Percentiles rank a stretch among this genome's conserved stretches.
Conservation (phyloP, 35 echinoderm and acorn worm genomes). For the Strongylocentrotus purpuratus region DNA sequence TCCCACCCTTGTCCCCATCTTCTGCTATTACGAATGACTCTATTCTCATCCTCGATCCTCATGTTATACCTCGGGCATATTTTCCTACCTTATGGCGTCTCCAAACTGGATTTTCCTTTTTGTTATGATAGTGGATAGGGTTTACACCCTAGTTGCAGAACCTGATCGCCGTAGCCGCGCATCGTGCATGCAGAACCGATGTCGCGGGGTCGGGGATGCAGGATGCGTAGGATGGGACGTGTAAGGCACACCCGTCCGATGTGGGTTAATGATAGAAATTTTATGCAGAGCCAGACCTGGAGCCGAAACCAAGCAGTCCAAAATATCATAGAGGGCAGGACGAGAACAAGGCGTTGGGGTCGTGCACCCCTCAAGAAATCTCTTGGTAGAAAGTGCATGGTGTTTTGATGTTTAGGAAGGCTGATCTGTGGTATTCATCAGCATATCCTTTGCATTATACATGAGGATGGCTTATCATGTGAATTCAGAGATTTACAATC, state of each 20-base stretch:
- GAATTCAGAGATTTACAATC: not conserved
- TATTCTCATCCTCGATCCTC: not conserved
- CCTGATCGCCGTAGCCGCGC: not conserved
- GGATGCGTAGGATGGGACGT: not conserved
- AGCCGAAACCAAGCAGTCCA: not conserved
- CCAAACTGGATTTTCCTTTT: slow-evolving; percentile 3
- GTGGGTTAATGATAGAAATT: slow-evolving; percentile 24
- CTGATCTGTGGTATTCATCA: not conserved
- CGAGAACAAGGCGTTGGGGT: not conserved
- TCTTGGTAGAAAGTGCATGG: slow-evolving; percentile 8
- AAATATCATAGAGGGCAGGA: not conserved
- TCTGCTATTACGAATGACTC: not conserved
- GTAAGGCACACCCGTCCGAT: slow-evolving; percentile 41
- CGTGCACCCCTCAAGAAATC: not conserved
- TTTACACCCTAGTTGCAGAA: slow-evolving; percentile 28
- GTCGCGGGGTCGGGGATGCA: not conserved
- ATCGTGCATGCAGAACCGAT: not conserved
- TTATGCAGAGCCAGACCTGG: slow-evolving; percentile 21
- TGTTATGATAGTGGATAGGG: slow-evolving; percentile 27
- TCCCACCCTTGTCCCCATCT: no score
- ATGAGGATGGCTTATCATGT: not conserved
- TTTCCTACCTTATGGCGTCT: not conserved
- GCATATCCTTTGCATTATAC: not conserved
- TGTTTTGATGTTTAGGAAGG: not conserved
- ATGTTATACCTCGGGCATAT: not conserved